phyloP scores from a whole-genome alignment of 2,888 invertebrate species.

The Dusona sp. region DNA sequence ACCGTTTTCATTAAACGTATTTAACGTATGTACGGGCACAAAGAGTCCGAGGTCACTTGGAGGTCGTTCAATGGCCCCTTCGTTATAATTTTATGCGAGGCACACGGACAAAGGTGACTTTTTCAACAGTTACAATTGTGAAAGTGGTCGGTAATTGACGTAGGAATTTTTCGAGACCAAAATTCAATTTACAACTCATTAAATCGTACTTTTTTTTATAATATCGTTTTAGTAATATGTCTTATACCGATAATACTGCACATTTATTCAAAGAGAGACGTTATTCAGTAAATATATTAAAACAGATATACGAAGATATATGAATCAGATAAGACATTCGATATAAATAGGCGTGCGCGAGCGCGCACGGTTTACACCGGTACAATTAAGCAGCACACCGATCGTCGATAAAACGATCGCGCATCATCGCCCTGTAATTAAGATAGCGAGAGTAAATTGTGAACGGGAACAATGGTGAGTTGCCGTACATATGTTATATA shows the following conservation, averaged over 20 bases:
- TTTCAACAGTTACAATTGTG: background rate
- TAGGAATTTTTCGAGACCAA: background rate
- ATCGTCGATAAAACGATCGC: constrained; percentile 56
- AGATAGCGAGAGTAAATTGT: constrained; percentile 65
- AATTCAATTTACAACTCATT: background rate
- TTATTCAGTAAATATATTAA: background rate
- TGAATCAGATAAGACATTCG: constrained; percentile 2
- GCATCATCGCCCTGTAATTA: constrained; percentile 59
- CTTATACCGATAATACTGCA: background rate
- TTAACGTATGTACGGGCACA: constrained; percentile 14
- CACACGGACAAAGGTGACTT: constrained; percentile 46
- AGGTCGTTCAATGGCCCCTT: constrained; percentile 38
- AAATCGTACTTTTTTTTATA: background rate
- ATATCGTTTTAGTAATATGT: background rate
- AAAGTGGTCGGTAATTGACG: background rate
- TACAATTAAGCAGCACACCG: constrained; percentile 61
- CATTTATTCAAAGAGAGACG: background rate
- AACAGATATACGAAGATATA: background rate
- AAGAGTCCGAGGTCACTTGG: constrained; percentile 40
- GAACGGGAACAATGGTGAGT: constrained; percentile 58
- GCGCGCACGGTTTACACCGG: constrained; percentile 5
- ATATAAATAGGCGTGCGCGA: background rate
- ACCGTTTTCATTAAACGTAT: constrained; percentile 36
- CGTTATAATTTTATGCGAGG: constrained; percentile 23
- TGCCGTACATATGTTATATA: constrained; percentile 2